Evolutionary conservation across 1,140 invertebrate species (phyloP).

Genomic region (Drosophila arizonae): DNA sequence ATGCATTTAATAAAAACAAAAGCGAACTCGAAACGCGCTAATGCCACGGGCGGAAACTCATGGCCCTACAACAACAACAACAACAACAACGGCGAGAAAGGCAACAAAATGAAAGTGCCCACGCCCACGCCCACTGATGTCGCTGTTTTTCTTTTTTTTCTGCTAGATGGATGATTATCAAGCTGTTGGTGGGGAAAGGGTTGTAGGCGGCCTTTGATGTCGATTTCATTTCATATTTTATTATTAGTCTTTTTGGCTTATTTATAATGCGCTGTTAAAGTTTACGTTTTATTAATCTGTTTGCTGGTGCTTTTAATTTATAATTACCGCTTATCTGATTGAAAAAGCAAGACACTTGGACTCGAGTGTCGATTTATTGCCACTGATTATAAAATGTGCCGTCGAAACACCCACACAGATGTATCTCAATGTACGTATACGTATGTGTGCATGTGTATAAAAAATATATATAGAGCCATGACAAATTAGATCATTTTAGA

Average conservation of each 20-base stretch:
- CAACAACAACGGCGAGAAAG: slow-evolving; percentile 6
- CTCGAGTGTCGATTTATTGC: slow-evolving; percentile 76
- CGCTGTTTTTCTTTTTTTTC: slow-evolving; percentile 12
- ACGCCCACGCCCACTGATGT: slow-evolving; percentile 32
- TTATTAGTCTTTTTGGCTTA: slow-evolving; percentile 79
- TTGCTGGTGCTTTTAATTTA: slow-evolving; percentile 77
- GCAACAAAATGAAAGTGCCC: slow-evolving; percentile 30
- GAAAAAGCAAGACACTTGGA: slow-evolving; percentile 72
- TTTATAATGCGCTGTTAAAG: slow-evolving; percentile 78
- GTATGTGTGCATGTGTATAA: not conserved
- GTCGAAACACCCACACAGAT: slow-evolving; percentile 22
- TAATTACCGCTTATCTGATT: slow-evolving; percentile 80
- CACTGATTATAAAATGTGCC: slow-evolving; percentile 59
- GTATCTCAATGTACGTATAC: not conserved
- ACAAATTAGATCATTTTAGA: slow-evolving; percentile 1
- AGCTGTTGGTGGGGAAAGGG: not conserved
- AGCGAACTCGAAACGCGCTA: slow-evolving; percentile 32
- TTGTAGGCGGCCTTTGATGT: slow-evolving; percentile 64
- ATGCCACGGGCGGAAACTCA: slow-evolving; percentile 28
- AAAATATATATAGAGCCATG: not conserved
- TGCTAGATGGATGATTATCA: slow-evolving; percentile 31
- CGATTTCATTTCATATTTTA: slow-evolving; percentile 68
- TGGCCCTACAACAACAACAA: slow-evolving; percentile 4
- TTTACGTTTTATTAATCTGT: slow-evolving; percentile 79
- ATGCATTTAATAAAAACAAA: slow-evolving; percentile 66